Percentiles rank a stretch among this genome's conserved stretches.
These are phyloP conservation scores for Centroberyx gerrardi DNA, from an alignment of 2,797 vertebrate species.

Conservation along the genomic window DNA sequence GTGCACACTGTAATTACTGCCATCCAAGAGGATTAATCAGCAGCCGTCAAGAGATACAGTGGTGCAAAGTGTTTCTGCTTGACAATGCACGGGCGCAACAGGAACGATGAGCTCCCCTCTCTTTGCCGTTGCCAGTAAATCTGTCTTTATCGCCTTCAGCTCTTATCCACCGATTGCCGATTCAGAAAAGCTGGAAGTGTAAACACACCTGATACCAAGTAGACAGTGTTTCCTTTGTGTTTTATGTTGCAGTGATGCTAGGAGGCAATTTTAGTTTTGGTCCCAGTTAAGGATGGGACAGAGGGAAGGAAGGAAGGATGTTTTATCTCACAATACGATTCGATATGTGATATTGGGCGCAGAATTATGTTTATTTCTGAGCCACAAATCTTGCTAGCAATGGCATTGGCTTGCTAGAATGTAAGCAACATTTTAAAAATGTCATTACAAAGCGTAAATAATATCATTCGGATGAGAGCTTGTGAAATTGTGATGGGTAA, in stretches of 20 bases:
- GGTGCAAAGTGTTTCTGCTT: background rate
- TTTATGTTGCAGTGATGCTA: background rate
- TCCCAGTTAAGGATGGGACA: too few species aligned
- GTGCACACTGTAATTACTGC: slow-evolving; percentile 25
- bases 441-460: too few species aligned
- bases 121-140: slow-evolving; percentile 5
- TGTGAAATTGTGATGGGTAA: too few species aligned
- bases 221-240: background rate
- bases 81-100: background rate
- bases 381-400: too few species aligned
- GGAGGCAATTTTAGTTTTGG: background rate
- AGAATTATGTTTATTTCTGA: too few species aligned
- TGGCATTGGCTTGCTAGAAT: too few species aligned
- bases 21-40: slow-evolving; percentile 16
- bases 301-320: too few species aligned
- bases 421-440: too few species aligned
- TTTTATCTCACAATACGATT: too few species aligned
- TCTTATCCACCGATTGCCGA: background rate
- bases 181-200: background rate
- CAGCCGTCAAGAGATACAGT: background rate
- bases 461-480: too few species aligned
- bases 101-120: background rate
- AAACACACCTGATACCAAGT: background rate
- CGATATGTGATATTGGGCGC: too few species aligned
- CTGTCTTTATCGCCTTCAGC: background rate